Percentiles rank a stretch among this genome's conserved stretches.
Conservation (phyloP, 2,888 invertebrate genomes). For the Drosophila mimica region DNA sequence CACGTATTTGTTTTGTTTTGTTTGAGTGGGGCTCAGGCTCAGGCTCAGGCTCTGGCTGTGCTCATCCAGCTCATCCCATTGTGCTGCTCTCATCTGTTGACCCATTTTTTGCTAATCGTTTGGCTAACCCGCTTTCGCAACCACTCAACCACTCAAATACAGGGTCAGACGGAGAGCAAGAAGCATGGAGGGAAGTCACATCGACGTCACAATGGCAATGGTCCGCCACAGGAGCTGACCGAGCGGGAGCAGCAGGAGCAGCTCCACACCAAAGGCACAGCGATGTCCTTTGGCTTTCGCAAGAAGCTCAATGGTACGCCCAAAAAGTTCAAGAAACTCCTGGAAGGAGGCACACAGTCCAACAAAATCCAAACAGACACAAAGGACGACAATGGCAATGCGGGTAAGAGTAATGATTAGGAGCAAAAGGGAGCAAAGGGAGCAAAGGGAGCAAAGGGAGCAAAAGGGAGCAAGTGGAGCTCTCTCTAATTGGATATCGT, state of each 20-base stretch:
- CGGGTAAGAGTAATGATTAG: constrained; percentile 71
- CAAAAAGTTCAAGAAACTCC: constrained; percentile 82
- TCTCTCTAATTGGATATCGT: constrained; percentile 18
- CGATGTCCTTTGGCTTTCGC: constrained; percentile 94
- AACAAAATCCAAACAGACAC: constrained; percentile 48
- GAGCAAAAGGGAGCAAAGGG: not conserved
- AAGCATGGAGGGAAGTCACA: constrained; percentile 71
- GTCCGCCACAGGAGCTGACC: constrained; percentile 33
- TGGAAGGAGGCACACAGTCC: constrained; percentile 62
- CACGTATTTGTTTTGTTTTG: constrained; percentile 40
- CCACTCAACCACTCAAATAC: constrained; percentile 14
- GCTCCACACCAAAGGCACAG: constrained; percentile 87
- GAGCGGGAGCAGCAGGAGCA: constrained; percentile 44
- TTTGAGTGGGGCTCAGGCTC: constrained; percentile 22
- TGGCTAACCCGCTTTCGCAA: constrained; percentile 17
- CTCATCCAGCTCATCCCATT: constrained; percentile 18
- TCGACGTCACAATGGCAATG: constrained; percentile 63
- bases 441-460: not conserved
- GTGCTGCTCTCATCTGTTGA: constrained; percentile 54
- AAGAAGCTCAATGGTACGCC: constrained; percentile 87
- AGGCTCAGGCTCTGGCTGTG: constrained; percentile 12
- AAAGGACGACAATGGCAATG: constrained; percentile 85
- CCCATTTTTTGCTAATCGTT: constrained; percentile 50
- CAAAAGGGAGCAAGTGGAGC: not conserved
- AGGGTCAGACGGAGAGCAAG: constrained; percentile 85